These are phyloP conservation scores for Drosophila leonis DNA, from an alignment of 2,888 invertebrate species.

Conservation along the genomic window DNA sequence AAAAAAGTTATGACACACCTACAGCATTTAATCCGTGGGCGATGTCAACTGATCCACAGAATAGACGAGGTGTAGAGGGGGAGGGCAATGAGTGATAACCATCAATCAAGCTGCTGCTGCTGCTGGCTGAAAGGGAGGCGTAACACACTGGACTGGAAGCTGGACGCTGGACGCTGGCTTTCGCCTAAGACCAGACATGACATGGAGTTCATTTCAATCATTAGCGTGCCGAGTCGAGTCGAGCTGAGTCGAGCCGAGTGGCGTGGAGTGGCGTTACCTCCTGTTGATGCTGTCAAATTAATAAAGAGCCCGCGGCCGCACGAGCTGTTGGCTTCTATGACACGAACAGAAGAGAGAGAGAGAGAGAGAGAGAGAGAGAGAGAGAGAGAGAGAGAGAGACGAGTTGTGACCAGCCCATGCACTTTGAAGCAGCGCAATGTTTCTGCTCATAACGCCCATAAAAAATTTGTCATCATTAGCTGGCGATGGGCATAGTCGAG, in stretches of 20 bases:
- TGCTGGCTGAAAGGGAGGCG: conserved; percentile 57
- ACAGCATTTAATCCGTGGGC: conserved; percentile 76
- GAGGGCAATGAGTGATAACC: conserved; percentile 71
- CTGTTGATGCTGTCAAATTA: conserved; percentile 83
- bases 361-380: background rate
- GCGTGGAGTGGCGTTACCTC: conserved; percentile 35
- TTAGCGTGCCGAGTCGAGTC: conserved; percentile 65
- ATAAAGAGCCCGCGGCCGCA: conserved; percentile 72
- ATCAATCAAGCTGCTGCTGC: conserved; percentile 69
- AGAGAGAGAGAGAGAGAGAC: background rate
- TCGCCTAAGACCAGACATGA: conserved; percentile 61
- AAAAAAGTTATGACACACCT: conserved; percentile 78
- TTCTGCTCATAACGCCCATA: conserved; percentile 76
- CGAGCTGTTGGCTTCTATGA: conserved; percentile 14
- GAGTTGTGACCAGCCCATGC: conserved; percentile 56
- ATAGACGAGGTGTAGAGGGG: background rate
- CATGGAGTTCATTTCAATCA: conserved; percentile 79
- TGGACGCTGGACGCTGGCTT: conserved; percentile 31
- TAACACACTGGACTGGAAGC: conserved; percentile 36
- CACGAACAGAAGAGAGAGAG: background rate
- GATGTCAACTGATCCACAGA: conserved; percentile 49
- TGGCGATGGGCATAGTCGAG: conserved; percentile 35
- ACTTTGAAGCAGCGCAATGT: conserved; percentile 64
- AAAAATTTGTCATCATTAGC: conserved; percentile 81
- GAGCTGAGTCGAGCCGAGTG: conserved; percentile 33